Percentiles rank a stretch among this genome's conserved stretches.
These are phyloP conservation scores for Platycheirus rosarum DNA, from an alignment of 2,888 invertebrate genomes.

Conservation along the genomic window DNA sequence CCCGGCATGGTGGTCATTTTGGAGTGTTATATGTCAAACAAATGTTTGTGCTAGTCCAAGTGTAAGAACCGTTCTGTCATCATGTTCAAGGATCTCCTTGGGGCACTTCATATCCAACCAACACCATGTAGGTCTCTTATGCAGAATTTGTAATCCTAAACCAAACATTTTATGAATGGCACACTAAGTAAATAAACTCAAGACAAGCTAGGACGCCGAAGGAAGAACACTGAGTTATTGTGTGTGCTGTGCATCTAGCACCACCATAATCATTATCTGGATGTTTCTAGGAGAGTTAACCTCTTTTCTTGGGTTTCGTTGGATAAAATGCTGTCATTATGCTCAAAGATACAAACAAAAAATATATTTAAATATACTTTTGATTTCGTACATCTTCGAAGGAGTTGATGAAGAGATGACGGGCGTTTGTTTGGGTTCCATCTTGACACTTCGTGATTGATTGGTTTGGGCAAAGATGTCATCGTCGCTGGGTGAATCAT, in stretches of 20 bases:
- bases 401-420: conserved; percentile 24
- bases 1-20: conserved; percentile 42
- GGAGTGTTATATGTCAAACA: conserved; percentile 40
- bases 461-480: conserved; percentile 26
- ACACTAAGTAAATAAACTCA: conserved; percentile 27
- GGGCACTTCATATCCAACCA: neutral
- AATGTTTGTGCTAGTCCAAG: conserved; percentile 26
- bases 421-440: conserved; percentile 49
- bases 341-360: conserved; percentile 23
- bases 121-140: conserved; percentile 51
- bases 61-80: conserved; percentile 56
- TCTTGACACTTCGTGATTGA: conserved; percentile 55
- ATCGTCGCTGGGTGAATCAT: neutral
- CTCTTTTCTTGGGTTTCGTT: conserved; percentile 4
- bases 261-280: neutral
- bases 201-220: neutral
- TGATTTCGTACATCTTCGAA: conserved; percentile 47
- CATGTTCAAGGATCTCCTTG: conserved; percentile 9
- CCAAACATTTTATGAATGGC: conserved; percentile 64
- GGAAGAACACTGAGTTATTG: conserved; percentile 14
- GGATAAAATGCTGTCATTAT: conserved; percentile 39
- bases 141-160: conserved; percentile 54
- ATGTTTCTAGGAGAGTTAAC: neutral
- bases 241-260: neutral
- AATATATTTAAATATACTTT: conserved; percentile 40